Evolutionary conservation across 1,140 invertebrate species (phyloP).

Genomic region (Drosophila nannoptera): DNA sequence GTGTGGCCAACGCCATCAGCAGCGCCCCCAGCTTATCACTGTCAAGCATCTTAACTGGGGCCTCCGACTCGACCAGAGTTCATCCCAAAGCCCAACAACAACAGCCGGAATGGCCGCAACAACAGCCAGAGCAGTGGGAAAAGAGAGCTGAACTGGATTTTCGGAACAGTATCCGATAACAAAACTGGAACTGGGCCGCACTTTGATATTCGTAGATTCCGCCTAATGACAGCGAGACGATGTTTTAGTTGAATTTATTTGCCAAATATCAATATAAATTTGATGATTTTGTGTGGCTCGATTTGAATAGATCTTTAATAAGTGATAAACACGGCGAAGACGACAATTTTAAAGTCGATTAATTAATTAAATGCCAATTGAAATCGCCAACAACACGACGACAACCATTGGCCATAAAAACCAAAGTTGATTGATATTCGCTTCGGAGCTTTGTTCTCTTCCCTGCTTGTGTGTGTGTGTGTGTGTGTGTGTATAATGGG

Average conservation of each 20-base stretch:
- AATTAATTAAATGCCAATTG: conserved; percentile 76
- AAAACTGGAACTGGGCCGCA: conserved; percentile 37
- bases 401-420: conserved; percentile 51
- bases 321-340: conserved; percentile 64
- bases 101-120: no score
- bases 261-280: conserved; percentile 71
- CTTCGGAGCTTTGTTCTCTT: not conserved
- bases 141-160: conserved; percentile 40
- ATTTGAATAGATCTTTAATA: conserved; percentile 73
- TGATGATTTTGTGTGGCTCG: conserved; percentile 40
- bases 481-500: conserved; percentile 50
- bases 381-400: conserved; percentile 46
- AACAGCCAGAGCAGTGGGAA: not conserved
- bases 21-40: conserved; percentile 68
- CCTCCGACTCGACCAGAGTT: conserved; percentile 4
- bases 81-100: conserved; percentile 1
- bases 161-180: conserved; percentile 22
- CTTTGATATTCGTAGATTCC: conserved; percentile 5
- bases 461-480: not conserved
- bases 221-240: conserved; percentile 36
- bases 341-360: conserved; percentile 74
- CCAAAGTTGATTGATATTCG: conserved; percentile 68
- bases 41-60: conserved; percentile 54
- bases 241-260: conserved; percentile 67
- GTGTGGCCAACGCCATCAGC: conserved; percentile 73